These are phyloP conservation scores for Cebidichthys violaceus DNA, from an alignment of 2,113 vertebrate genomes.

Conservation along the genomic window DNA sequence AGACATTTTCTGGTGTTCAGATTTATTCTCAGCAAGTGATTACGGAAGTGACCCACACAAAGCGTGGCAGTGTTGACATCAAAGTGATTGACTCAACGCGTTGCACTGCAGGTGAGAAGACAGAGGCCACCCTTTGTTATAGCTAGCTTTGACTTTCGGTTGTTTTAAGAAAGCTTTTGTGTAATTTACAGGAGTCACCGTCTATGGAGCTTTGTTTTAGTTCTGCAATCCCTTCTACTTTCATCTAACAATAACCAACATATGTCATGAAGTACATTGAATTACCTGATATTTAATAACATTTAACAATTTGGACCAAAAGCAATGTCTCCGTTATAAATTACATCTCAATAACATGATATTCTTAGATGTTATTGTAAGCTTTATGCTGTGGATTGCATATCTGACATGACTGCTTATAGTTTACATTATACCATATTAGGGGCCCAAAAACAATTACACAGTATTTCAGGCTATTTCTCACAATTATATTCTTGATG, in stretches of 20 bases:
- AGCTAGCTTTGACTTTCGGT: neutral
- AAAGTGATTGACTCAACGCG: neutral
- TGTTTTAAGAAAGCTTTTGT: neutral
- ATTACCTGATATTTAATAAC: neutral
- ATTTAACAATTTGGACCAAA: neutral
- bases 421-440: neutral
- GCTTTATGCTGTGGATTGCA: neutral
- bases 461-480: neutral
- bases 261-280: neutral
- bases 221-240: neutral
- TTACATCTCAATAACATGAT: neutral
- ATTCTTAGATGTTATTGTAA: neutral
- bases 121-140: neutral
- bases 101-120: neutral
- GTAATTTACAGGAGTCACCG: neutral
- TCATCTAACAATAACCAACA: neutral
- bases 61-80: neutral
- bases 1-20: conserved; percentile 21
- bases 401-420: neutral
- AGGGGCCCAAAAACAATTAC: neutral
- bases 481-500: neutral
- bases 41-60: conserved; percentile 9
- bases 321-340: neutral
- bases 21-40: conserved; percentile 23
- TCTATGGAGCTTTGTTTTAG: neutral